Conservation (phyloP, 2,113 vertebrate species). For the Opisthocomus hoazin region DNA sequence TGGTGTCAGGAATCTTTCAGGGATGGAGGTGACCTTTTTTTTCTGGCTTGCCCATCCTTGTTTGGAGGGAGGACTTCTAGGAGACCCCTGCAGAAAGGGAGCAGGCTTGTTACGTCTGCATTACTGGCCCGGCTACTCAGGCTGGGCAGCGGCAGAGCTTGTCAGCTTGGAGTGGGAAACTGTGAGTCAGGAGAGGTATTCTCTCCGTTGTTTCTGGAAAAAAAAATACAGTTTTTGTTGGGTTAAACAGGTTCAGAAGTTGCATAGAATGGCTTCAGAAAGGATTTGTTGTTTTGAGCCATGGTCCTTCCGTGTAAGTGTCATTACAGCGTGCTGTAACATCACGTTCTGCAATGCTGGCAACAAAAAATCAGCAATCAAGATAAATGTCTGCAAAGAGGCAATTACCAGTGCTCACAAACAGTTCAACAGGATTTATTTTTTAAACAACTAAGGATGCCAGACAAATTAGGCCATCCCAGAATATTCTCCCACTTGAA, state of each 20-base stretch:
- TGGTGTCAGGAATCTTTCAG: not conserved
- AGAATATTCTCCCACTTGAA: not conserved
- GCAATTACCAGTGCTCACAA: not conserved
- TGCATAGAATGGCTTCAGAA: not conserved
- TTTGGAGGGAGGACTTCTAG: not conserved
- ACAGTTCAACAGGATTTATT: not conserved
- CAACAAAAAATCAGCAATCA: not conserved
- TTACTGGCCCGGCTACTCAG: not conserved
- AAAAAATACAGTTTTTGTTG: not conserved
- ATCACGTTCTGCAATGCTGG: not conserved
- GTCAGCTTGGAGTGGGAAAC: not conserved
- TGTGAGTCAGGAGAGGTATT: rapidly evolving
- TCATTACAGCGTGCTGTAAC: not conserved
- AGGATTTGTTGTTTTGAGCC: not conserved
- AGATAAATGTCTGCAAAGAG: not conserved
- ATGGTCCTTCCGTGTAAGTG: rapidly evolving
- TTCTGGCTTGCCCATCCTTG: not conserved
- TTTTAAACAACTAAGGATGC: not conserved
- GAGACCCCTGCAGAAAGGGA: not conserved
- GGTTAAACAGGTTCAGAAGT: not conserved
- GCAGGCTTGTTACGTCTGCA: rapidly evolving
- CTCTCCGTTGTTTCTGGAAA: not conserved
- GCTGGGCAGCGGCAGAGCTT: not conserved
- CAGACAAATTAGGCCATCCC: not conserved
- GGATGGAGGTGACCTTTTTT: not conserved